These are phyloP conservation scores for Papilio aristodemus DNA, from an alignment of 1,140 invertebrate species.

Conservation along the genomic window DNA sequence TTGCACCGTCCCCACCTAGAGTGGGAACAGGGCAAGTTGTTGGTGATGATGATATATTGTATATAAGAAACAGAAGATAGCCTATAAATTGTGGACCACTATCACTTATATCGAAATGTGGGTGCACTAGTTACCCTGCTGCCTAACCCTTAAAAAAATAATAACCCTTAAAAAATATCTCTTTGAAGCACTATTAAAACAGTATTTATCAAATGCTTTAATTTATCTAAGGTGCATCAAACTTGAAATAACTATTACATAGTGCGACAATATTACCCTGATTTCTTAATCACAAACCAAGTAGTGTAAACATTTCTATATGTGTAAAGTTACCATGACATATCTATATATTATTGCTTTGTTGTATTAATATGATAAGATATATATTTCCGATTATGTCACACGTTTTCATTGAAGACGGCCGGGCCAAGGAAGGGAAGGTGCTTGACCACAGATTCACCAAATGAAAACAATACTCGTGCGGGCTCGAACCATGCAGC, in stretches of 20 bases:
- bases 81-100: too few relatives aligned
- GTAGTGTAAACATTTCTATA: not conserved
- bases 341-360: not conserved
- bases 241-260: not conserved
- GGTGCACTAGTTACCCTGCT: too few relatives aligned
- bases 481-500: constrained; percentile 58
- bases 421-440: constrained; percentile 59
- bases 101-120: too few relatives aligned
- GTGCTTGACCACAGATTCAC: constrained; percentile 57
- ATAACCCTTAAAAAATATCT: too few relatives aligned
- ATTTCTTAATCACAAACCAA: not conserved
- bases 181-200: too few relatives aligned
- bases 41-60: too few relatives aligned
- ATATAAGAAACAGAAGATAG: too few relatives aligned
- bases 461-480: constrained; percentile 45
- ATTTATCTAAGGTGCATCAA: not conserved
- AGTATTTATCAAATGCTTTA: not conserved
- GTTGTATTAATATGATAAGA: not conserved
- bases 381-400: too few relatives aligned
- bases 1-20: too few relatives aligned
- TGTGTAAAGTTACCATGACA: not conserved
- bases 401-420: constrained; percentile 45
- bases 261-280: not conserved
- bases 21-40: too few relatives aligned
- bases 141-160: too few relatives aligned